Percentiles rank a stretch among this genome's conserved stretches.
Conservation (phyloP, 1,140 invertebrate genomes). For the Aphidius ervi region DNA sequence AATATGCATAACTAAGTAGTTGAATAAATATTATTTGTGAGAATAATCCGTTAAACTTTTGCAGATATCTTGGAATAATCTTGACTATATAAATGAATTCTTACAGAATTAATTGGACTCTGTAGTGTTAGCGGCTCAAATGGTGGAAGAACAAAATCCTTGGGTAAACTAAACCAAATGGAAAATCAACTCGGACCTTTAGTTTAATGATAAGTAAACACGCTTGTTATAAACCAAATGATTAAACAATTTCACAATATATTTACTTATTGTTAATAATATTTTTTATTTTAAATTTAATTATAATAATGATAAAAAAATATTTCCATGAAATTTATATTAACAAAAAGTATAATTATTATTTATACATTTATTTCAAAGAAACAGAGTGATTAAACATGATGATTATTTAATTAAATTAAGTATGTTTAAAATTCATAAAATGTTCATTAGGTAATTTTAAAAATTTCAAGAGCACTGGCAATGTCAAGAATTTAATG, state of each 20-base stretch:
- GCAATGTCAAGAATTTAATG: constrained; percentile 25
- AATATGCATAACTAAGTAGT: constrained; percentile 16
- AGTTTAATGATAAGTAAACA: constrained; percentile 22
- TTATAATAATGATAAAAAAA: no score
- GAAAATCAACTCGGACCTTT: constrained; percentile 11
- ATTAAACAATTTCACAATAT: no score
- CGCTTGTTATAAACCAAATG: not conserved
- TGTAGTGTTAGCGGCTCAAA: no score
- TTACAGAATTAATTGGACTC: constrained; percentile 21
- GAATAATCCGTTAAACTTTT: constrained; percentile 12
- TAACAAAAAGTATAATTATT: no score
- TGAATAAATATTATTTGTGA: constrained; percentile 36
- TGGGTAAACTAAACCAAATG: constrained; percentile 22
- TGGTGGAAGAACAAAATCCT: constrained; percentile 24
- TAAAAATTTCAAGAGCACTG: not conserved
- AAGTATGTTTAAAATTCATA: no score
- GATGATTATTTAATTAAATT: no score
- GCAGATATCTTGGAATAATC: constrained; percentile 43
- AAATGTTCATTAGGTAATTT: not conserved
- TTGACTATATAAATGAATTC: constrained; percentile 34
- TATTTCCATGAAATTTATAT: no score
- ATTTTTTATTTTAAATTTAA: not conserved
- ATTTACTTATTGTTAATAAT: not conserved
- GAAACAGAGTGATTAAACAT: no score
- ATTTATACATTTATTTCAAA: no score